A percentile compares a stretch with the other conserved stretches of the same genome.
Evolutionary conservation across 1,140 invertebrate species (phyloP).

Genomic region (Pristionchus pacificus): DNA sequence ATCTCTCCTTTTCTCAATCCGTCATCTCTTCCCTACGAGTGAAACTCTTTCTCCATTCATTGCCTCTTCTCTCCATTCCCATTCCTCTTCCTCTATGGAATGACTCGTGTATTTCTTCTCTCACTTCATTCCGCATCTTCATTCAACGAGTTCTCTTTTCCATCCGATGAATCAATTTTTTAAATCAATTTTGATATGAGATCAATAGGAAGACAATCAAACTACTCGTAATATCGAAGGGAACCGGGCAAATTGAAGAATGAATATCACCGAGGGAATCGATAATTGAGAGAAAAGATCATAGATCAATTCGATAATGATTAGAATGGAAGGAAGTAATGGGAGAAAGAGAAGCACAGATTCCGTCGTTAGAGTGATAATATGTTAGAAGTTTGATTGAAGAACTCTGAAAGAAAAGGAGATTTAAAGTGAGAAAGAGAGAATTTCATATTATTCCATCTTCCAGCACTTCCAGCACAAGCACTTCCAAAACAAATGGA

Average conservation of each 20-base stretch:
- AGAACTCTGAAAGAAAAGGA: neutral
- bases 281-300: no score
- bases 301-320: no score
- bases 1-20: neutral
- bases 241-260: no score
- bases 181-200: no score
- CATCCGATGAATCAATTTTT: no score
- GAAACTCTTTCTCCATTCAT: conserved; percentile 8
- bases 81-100: neutral
- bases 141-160: no score
- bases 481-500: neutral
- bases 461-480: neutral
- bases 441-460: neutral
- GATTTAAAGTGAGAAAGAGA: neutral
- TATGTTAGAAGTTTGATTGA: neutral
- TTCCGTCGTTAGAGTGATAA: neutral
- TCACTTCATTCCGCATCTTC: no score
- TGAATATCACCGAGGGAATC: no score
- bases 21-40: neutral
- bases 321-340: neutral
- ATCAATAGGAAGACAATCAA: no score
- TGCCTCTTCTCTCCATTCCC: neutral
- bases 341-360: neutral
- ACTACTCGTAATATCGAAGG: no score
- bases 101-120: no score